Evolutionary conservation across 2,888 invertebrate genomes (phyloP), one percentile per base, ranked within the genome.

Genomic region (Drosophila neonasuta): DNA sequence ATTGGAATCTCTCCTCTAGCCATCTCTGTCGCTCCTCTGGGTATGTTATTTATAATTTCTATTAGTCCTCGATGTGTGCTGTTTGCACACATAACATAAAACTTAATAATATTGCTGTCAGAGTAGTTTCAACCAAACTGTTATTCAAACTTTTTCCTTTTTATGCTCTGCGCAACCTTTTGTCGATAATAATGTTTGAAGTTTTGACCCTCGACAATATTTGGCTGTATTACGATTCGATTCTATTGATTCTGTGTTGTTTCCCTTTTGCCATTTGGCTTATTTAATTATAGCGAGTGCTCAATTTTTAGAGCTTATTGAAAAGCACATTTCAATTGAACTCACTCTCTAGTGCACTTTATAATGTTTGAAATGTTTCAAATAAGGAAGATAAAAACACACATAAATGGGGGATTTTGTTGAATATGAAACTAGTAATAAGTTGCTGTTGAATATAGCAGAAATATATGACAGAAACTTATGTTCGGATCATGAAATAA

Each of bases 1-100:
- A 44, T 32, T 24, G 46, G 54, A 44, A n/a, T 36, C 70, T 59
- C 45, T 62, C 13, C 39, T 20, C 20, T 20, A 0, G 41, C 29
- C 39, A 41, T 66, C 63, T 55, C 71, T 71, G 6, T 29, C 36
- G 34, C 44, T 2, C 32, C 11, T 56, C 45, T 64, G 59, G 81
- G 81, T 86, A 83, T 77, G 81, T 86, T 86, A 73, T 68, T 71
- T 72, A 71, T 81, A 84, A 86, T 81, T 77, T 71, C 68, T 60
- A 54, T 54, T 64, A 51, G 52, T 55, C 36, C 44, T 34, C 45
- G 44, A 11, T 32, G 32, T 30, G 4, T 20, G 7, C 39, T n/a
- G 36, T 10, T 32, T 5, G 36, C 36, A 5, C 36, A n/a, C 36
- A 24, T 36, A 13, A n/a, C 72, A 83, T 74, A 75, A 80, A 83